Evolutionary conservation across 2,797 vertebrate species (phyloP).

Genomic region (Acipenser oxyrinchus): DNA sequence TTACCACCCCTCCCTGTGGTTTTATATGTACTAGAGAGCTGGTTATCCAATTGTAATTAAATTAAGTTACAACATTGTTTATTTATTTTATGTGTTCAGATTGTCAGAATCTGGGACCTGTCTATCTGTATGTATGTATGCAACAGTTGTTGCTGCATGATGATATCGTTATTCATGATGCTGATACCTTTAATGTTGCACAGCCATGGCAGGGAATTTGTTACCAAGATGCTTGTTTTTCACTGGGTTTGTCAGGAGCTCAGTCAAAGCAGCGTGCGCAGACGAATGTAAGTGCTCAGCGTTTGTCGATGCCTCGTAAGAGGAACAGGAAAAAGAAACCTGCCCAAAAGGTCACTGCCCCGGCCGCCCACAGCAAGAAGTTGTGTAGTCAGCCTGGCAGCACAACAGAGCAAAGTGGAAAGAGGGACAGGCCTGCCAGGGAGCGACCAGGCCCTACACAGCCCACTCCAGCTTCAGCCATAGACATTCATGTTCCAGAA

Average conservation of each 20-base stretch:
- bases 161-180: too few relatives aligned
- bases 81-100: too few relatives aligned
- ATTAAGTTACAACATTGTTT: too few relatives aligned
- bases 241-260: conserved; percentile 25
- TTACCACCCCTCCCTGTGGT: too few relatives aligned
- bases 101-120: too few relatives aligned
- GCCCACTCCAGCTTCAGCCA: conserved; percentile 33
- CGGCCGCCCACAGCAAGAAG: conserved; percentile 49
- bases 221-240: too few relatives aligned
- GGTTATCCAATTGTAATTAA: too few relatives aligned
- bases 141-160: too few relatives aligned
- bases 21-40: too few relatives aligned
- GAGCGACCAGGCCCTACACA: conserved; percentile 33
- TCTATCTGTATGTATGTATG: too few relatives aligned
- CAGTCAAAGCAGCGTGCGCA: conserved; percentile 60
- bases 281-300: conserved; percentile 59
- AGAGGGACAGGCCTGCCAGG: conserved; percentile 35
- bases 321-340: conserved; percentile 82
- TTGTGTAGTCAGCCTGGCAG: conserved; percentile 15
- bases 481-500: conserved; percentile 47
- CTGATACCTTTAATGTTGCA: too few relatives aligned
- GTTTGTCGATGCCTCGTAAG: conserved; percentile 61
- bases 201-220: too few relatives aligned
- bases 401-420: conserved; percentile 36
- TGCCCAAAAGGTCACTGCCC: conserved; percentile 60